Evolutionary conservation across 2,113 vertebrate species (phyloP).

Genomic region (Oreochromis spilurus): DNA sequence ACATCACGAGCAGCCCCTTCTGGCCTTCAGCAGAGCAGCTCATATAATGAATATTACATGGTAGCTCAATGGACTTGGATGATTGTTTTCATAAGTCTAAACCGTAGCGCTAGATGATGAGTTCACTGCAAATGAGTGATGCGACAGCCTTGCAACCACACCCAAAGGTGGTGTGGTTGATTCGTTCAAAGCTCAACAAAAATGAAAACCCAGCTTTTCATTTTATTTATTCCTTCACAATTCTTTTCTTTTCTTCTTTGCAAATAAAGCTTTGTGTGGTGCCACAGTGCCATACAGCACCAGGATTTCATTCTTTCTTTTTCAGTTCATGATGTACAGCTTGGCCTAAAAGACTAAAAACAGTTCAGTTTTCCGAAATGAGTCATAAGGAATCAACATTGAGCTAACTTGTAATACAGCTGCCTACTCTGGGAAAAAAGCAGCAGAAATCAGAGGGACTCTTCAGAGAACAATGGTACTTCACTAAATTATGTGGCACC

Average conservation of each 20-base stretch:
- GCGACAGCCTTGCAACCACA: neutral
- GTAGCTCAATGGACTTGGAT: neutral
- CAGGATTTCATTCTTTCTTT: neutral
- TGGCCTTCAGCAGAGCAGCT: neutral
- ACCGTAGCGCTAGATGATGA: neutral
- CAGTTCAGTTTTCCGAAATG: neutral
- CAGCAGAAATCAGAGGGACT: slow-evolving; percentile 1
- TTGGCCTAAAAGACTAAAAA: neutral
- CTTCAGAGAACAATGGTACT: slow-evolving; percentile 27
- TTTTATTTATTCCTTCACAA: neutral
- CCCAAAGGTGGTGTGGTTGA: neutral
- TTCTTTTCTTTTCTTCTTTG: neutral
- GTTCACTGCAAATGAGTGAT: neutral
- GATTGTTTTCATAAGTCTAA: neutral
- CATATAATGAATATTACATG: neutral
- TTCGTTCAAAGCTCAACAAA: neutral
- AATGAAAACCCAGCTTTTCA: neutral
- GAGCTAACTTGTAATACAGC: neutral
- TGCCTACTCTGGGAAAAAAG: neutral
- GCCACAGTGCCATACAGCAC: neutral
- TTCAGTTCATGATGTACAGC: neutral
- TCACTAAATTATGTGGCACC: slow-evolving; percentile 5
- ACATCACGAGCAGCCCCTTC: neutral
- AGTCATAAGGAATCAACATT: neutral
- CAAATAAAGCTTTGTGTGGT: neutral